These are phyloP conservation scores for Trissonchulus sp. DNA, from an alignment of 2,888 invertebrate species.

Conservation along the genomic window DNA sequence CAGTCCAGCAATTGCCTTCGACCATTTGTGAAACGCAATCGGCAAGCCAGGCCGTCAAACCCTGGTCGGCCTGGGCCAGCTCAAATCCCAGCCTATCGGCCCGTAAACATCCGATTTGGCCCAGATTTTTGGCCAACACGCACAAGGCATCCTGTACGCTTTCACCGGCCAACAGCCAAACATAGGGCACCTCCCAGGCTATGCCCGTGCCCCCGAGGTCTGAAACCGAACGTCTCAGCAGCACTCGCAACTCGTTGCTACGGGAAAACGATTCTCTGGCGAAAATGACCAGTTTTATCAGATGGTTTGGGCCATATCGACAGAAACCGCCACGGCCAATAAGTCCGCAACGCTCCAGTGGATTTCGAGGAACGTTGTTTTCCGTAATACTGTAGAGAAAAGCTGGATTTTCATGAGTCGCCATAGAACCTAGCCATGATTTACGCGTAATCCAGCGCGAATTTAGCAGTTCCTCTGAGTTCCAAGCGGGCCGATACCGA, in stretches of 20 bases:
- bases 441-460: neutral
- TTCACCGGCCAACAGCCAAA: neutral
- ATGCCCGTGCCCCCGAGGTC: neutral
- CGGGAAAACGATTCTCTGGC: neutral
- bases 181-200: neutral
- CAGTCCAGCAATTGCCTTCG: neutral
- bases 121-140: neutral
- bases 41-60: neutral
- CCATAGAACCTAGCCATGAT: neutral
- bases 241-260: neutral
- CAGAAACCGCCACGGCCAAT: constrained; percentile 45
- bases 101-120: neutral
- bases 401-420: neutral
- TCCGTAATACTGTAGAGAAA: neutral
- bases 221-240: neutral
- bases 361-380: constrained; percentile 47
- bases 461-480: neutral
- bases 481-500: neutral
- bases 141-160: neutral
- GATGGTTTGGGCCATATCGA: constrained; percentile 46
- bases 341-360: constrained; percentile 42
- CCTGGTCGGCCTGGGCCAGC: too few species aligned
- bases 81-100: neutral
- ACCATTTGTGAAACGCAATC: neutral
- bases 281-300: constrained; percentile 20